Base-by-base conservation (phyloP, 2,888 invertebrate genomes). In the Pristionchus japonicus region DNA sequence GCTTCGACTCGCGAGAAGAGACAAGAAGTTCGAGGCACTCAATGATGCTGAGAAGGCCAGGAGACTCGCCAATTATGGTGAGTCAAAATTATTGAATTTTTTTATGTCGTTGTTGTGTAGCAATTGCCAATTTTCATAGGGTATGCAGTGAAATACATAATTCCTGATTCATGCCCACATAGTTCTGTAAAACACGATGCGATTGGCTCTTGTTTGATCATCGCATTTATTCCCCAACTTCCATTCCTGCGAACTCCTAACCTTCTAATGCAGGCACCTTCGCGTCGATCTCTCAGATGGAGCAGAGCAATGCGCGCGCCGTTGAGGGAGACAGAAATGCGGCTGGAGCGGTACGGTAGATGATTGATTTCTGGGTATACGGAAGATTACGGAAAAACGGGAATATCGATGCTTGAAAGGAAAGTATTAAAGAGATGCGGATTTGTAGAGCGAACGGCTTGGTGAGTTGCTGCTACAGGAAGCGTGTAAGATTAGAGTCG, bases 1-100 rank as follows among this genome's bases (percentile, higher is more conserved):
- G 27, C 90, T 93, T 6, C 93, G 94, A 70, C 87, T 95, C 91
- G 89, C 92, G 87, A 85, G 93, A 88, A 87, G 92, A n/a, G 92
- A 91, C 27, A 67, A 82, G 87, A 31, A 87, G 49, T 89, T 89
- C 40, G 87, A 87, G 34, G 52, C 47, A n/a, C 77, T 80, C 83
- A 80, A 49, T 40, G 74, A 74, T 20, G 37, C 34, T 1, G 89
- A 80, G 85, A 85, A 67, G 49, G 61, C 57, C 0, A n/a, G 77
- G 77, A 47, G 77, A 87, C 31, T 87, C 11, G 77, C 70, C n/a
- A 77, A 87, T 49, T 87, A 87, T 37, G 87, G 87, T 87, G 20
- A 37, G 87, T 23, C 37, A n/a, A n/a, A n/a, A n/a, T n/a, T n/a
- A n/a, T n/a, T n/a, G n/a, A n/a, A n/a, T n/a, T n/a, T n/a, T n/a